A percentile compares a stretch with the other conserved stretches of the same genome.
Conservation (phyloP, 2,888 invertebrate species). For the Scaptomyza parva region DNA sequence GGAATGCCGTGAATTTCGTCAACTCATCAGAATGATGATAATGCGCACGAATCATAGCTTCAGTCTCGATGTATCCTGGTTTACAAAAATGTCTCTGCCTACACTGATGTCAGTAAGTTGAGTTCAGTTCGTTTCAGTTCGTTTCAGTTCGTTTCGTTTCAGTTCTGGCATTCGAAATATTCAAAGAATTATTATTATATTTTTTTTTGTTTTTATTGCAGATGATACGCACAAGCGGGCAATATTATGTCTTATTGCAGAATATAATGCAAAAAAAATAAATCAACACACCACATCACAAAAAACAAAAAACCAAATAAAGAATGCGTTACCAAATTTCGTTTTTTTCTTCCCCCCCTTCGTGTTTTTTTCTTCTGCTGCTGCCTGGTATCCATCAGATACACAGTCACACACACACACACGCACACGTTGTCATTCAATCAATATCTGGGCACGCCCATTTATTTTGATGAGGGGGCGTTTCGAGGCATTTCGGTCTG, state of each 20-base stretch:
- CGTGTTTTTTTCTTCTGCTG: no score
- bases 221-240: constrained; percentile 80
- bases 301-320: background rate
- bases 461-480: constrained; percentile 42
- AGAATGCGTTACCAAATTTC: background rate
- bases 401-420: background rate
- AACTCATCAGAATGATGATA: constrained; percentile 77
- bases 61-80: constrained; percentile 78
- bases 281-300: constrained; percentile 23
- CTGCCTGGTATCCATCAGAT: constrained; percentile 14
- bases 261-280: constrained; percentile 64
- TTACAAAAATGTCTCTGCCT: constrained; percentile 77
- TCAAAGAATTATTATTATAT: background rate
- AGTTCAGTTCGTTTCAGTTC: background rate
- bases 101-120: constrained; percentile 77
- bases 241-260: constrained; percentile 77
- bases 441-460: constrained; percentile 52
- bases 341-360: background rate
- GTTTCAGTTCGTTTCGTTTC: no score
- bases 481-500: background rate
- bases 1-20: constrained; percentile 71
- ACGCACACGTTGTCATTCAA: constrained; percentile 11
- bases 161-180: background rate
- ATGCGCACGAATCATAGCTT: constrained; percentile 73
- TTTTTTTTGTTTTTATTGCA: constrained; percentile 41